A percentile compares a stretch with the other conserved stretches of the same genome.
These are phyloP conservation scores for Yponomeuta malinellus DNA, from an alignment of 2,888 invertebrate genomes.

Conservation along the genomic window DNA sequence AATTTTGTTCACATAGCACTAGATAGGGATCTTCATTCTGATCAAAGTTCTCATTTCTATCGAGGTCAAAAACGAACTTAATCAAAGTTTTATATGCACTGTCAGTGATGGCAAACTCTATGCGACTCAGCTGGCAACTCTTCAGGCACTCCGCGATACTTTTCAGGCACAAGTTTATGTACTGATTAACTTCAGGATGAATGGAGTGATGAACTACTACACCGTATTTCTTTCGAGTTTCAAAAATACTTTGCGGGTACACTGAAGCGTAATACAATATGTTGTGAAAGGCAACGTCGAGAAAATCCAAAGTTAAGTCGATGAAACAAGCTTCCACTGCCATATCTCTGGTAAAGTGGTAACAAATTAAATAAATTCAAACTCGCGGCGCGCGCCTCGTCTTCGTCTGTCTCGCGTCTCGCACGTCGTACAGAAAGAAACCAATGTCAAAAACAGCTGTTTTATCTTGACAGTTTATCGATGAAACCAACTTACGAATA, in stretches of 20 bases:
- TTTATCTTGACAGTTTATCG: too few relatives aligned
- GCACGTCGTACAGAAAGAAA: too few relatives aligned
- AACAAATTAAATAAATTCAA: too few relatives aligned
- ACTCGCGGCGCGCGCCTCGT: too few relatives aligned
- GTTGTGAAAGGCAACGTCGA: slow-evolving; percentile 79
- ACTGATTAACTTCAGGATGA: slow-evolving; percentile 80
- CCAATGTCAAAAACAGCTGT: too few relatives aligned
- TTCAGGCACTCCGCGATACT: slow-evolving; percentile 66
- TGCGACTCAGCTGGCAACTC: slow-evolving; percentile 59
- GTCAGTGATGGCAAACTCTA: slow-evolving; percentile 69
- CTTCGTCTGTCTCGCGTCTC: too few relatives aligned
- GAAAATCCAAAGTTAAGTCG: slow-evolving; percentile 79
- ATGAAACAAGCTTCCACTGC: slow-evolving; percentile 63
- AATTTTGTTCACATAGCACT: slow-evolving; percentile 75
- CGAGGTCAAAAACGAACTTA: slow-evolving; percentile 56
- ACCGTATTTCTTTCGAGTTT: slow-evolving; percentile 78
- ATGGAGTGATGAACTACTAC: slow-evolving; percentile 75
- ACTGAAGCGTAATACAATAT: slow-evolving; percentile 77
- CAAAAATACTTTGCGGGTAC: slow-evolving; percentile 80
- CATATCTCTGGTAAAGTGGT: neutral
- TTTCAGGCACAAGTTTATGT: slow-evolving; percentile 74
- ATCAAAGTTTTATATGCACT: slow-evolving; percentile 36
- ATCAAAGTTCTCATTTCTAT: slow-evolving; percentile 36
- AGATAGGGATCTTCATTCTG: slow-evolving; percentile 76
- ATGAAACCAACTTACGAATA: too few relatives aligned